Evolutionary conservation across 2,113 vertebrate species (phyloP), one percentile per base, ranked within the genome.

Genomic region (Neoarius graeffei): DNA sequence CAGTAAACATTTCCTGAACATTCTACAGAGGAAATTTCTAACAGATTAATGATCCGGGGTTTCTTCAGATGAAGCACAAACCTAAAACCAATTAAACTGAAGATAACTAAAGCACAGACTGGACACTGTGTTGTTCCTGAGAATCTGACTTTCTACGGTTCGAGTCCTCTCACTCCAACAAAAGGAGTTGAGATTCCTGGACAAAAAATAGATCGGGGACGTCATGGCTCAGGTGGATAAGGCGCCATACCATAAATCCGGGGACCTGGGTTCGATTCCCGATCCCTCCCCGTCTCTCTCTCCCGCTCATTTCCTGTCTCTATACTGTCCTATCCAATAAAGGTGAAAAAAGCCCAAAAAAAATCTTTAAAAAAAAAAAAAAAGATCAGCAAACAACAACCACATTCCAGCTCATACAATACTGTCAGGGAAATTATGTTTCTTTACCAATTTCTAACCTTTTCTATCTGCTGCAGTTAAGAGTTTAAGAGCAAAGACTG

Each of bases 301-400:
- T n/a, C n/a, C n/a, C n/a, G n/a, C n/a, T n/a, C n/a, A n/a, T n/a
- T n/a, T n/a, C n/a, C n/a, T n/a, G n/a, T n/a, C n/a, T n/a, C n/a
- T n/a, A n/a, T n/a, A n/a, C n/a, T n/a, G n/a, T n/a, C n/a, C n/a
- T n/a, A n/a, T n/a, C n/a, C n/a, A n/a, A n/a, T n/a, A n/a, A n/a
- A n/a, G n/a, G n/a, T n/a, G n/a, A n/a, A n/a, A n/a, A n/a, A n/a
- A n/a, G n/a, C n/a, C n/a, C n/a, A n/a, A n/a, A n/a, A n/a, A n/a
- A n/a, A n/a, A n/a, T n/a, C n/a, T n/a, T n/a, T n/a, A n/a, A n/a
- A 11, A 54, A 54, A 42, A 42, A 42, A 42, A 42, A 42, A 57
- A 59, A 89, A 84, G 62, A 84, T 62, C 88, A 83, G 30, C 17
- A 27, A 20, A 76, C 19, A 67, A 67, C 52, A 11, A 42, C 0